These are phyloP conservation scores for Protodeltote pygarga DNA, from an alignment of 2,888 invertebrate species.

Conservation along the genomic window DNA sequence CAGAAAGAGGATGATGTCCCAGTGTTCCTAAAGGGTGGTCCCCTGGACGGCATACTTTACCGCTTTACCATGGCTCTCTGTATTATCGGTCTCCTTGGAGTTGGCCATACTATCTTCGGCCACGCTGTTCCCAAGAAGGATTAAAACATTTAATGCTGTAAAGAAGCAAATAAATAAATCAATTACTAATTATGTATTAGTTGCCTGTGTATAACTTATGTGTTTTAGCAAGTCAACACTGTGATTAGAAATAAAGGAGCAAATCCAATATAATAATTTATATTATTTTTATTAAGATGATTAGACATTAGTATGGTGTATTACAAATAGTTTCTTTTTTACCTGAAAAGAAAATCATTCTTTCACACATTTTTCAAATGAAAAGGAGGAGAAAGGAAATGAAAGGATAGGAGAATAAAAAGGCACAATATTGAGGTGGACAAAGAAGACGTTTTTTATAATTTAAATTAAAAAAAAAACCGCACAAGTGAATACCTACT, in stretches of 20 bases:
- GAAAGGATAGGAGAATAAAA: too few species aligned
- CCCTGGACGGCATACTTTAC: constrained; percentile 81
- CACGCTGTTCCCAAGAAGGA: constrained; percentile 78
- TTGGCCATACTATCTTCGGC: constrained; percentile 72
- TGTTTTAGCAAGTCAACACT: constrained; percentile 59
- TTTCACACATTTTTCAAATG: too few species aligned
- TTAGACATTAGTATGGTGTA: background rate
- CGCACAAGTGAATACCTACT: too few species aligned
- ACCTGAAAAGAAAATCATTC: too few species aligned
- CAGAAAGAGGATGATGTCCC: constrained; percentile 88
- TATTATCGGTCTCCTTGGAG: constrained; percentile 68
- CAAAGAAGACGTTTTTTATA: too few species aligned
- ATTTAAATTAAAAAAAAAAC: too few species aligned
- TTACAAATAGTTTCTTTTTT: too few species aligned
- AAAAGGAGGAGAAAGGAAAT: too few species aligned
- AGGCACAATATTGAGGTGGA: too few species aligned
- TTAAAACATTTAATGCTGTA: too few species aligned
- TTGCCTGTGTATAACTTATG: constrained; percentile 61
- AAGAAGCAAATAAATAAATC: constrained; percentile 47
- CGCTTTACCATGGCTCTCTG: constrained; percentile 77
- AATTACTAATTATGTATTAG: constrained; percentile 66
- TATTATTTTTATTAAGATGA: background rate
- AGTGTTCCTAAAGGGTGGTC: constrained; percentile 87
- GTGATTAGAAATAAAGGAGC: constrained; percentile 63
- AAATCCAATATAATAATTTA: constrained; percentile 28